Percentiles rank a stretch among this genome's conserved stretches.
phyloP scores from a whole-genome alignment of 2,797 vertebrate genomes.

The Garrulus glandarius region DNA sequence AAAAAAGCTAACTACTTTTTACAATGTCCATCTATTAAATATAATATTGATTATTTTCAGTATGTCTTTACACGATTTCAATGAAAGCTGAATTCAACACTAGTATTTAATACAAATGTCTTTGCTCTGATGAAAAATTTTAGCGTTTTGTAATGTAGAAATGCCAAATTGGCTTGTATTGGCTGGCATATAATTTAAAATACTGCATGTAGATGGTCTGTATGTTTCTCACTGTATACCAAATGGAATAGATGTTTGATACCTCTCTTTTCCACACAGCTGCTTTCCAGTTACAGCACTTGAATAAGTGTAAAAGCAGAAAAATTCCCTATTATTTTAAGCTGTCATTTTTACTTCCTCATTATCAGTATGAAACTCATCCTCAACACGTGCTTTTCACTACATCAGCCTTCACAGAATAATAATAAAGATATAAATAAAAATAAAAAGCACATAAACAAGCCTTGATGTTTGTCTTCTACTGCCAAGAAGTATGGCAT shows the following conservation, averaged over 20 bases:
- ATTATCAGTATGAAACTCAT: background rate
- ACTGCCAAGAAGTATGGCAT: constrained; percentile 83
- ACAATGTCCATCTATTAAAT: background rate
- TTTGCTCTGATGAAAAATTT: background rate
- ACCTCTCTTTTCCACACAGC: background rate
- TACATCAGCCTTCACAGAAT: background rate
- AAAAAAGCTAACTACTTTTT: background rate
- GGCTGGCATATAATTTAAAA: background rate
- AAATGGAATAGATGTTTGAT: background rate
- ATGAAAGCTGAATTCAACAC: background rate
- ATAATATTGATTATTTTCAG: background rate
- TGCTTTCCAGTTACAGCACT: background rate
- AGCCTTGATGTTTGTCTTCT: constrained; percentile 75
- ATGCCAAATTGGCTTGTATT: background rate
- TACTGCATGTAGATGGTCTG: background rate
- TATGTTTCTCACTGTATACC: background rate
- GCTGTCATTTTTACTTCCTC: background rate
- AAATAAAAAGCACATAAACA: constrained; percentile 1
- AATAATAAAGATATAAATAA: background rate
- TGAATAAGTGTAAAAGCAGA: background rate
- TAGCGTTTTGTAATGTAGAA: background rate
- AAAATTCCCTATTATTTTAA: background rate
- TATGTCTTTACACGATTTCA: background rate
- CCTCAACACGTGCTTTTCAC: background rate
- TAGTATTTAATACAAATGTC: background rate